A percentile compares a stretch with the other conserved stretches of the same genome.
Evolutionary conservation across 2,113 vertebrate species (phyloP).

Genomic region (Chloropsis cyanopogon): DNA sequence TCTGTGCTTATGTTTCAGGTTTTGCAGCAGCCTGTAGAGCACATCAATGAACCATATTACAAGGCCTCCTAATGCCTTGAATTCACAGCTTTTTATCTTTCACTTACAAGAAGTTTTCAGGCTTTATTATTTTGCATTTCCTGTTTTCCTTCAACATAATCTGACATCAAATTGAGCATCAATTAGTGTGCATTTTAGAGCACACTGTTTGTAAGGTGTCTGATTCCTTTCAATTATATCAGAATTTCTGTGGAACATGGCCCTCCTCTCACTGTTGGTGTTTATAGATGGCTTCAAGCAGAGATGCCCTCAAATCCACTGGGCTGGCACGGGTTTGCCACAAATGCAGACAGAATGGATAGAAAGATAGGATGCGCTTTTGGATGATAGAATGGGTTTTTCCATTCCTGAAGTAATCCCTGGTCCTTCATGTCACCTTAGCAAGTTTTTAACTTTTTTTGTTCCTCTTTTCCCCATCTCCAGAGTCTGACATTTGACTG

Average conservation of each 20-base stretch:
- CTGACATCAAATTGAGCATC: neutral
- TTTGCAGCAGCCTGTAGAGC: neutral
- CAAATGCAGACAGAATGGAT: neutral
- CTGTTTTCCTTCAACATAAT: neutral
- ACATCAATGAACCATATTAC: neutral
- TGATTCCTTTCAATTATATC: neutral
- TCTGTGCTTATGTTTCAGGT: neutral
- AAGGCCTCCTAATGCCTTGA: neutral
- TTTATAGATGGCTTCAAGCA: neutral
- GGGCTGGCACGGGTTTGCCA: neutral
- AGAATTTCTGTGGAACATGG: neutral
- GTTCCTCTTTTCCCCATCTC: neutral
- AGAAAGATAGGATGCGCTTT: neutral
- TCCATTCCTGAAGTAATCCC: neutral
- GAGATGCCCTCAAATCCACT: neutral
- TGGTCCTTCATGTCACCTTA: neutral
- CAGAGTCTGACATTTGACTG: neutral
- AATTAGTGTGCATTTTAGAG: neutral
- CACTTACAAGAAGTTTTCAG: neutral
- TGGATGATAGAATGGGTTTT: neutral
- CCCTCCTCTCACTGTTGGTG: neutral
- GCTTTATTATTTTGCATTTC: neutral
- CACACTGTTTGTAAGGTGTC: neutral
- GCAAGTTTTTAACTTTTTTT: neutral
- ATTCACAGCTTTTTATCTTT: neutral